Conservation (phyloP, 2,888 invertebrate species). For the Gymnoscelis rufifasciata region DNA sequence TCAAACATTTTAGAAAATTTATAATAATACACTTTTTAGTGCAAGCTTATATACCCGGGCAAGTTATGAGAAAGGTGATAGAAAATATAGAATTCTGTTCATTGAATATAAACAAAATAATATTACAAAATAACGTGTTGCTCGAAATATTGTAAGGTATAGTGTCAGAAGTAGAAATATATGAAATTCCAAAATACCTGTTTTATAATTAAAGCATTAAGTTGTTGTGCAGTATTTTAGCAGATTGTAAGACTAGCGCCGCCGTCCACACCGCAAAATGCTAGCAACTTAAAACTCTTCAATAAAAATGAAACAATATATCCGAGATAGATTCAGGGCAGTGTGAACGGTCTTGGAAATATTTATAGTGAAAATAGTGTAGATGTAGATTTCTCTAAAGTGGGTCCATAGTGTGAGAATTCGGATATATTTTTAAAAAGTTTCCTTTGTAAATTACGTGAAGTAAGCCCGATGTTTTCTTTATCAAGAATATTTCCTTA, state of each 20-base stretch:
- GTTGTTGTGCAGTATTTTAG: slow-evolving; percentile 64
- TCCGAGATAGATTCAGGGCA: not conserved
- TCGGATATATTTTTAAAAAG: slow-evolving; percentile 15
- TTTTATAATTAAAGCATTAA: slow-evolving; percentile 74
- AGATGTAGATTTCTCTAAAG: slow-evolving; percentile 19
- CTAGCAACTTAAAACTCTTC: not conserved
- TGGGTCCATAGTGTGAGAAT: slow-evolving; percentile 12
- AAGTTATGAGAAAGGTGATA: too few relatives aligned
- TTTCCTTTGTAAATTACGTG: slow-evolving; percentile 9
- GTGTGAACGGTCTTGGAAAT: slow-evolving; percentile 27
- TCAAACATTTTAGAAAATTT: too few relatives aligned
- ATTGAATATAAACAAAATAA: slow-evolving; percentile 32
- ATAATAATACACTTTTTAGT: too few relatives aligned
- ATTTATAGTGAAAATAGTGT: slow-evolving; percentile 27
- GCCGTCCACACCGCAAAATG: slow-evolving; percentile 11
- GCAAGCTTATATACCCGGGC: too few relatives aligned
- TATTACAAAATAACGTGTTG: slow-evolving; percentile 37
- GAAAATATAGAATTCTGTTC: slow-evolving; percentile 14
- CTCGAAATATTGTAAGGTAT: slow-evolving; percentile 43
- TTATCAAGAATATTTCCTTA: slow-evolving; percentile 8
- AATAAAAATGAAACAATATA: too few relatives aligned
- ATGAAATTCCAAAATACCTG: slow-evolving; percentile 75
- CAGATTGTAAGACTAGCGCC: slow-evolving; percentile 24
- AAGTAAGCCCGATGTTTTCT: slow-evolving; percentile 21
- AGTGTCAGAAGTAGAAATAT: slow-evolving; percentile 60